These are phyloP conservation scores for Thumatha senex DNA, from an alignment of 2,888 invertebrate species.

Conservation along the genomic window DNA sequence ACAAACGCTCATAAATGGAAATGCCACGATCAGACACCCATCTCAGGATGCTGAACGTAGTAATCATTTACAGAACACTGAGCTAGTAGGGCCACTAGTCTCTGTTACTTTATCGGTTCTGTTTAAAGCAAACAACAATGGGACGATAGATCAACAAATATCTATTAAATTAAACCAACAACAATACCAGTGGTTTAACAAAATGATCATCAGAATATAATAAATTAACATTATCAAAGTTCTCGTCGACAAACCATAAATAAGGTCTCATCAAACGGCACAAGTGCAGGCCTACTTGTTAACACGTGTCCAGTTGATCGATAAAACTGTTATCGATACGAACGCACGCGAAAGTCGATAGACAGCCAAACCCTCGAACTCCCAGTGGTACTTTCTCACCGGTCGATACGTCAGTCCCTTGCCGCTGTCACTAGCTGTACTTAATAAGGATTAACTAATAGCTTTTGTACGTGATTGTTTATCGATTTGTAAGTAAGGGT, in stretches of 20 bases:
- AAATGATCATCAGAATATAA: conserved; percentile 11
- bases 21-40: too few species aligned
- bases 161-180: conserved; percentile 11
- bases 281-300: conserved; percentile 54
- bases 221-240: conserved; percentile 19
- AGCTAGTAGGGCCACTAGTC: too few species aligned
- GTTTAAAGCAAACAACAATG: too few species aligned
- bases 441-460: conserved; percentile 37
- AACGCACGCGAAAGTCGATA: conserved; percentile 37
- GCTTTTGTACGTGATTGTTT: conserved; percentile 30
- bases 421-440: conserved; percentile 30
- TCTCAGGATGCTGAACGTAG: too few species aligned
- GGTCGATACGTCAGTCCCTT: conserved; percentile 30
- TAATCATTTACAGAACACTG: too few species aligned
- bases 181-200: conserved; percentile 9
- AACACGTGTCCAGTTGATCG: conserved; percentile 59
- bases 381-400: conserved; percentile 27
- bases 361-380: conserved; percentile 6
- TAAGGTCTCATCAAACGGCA: conserved; percentile 52
- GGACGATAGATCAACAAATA: background rate
- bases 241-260: conserved; percentile 36
- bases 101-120: too few species aligned
- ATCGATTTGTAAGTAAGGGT: conserved; percentile 7
- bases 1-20: too few species aligned
- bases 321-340: conserved; percentile 55